Percentiles rank a stretch among this genome's conserved stretches.
These are phyloP conservation scores for Andrena chrysosceles DNA, from an alignment of 2,888 invertebrate species.

Conservation along the genomic window DNA sequence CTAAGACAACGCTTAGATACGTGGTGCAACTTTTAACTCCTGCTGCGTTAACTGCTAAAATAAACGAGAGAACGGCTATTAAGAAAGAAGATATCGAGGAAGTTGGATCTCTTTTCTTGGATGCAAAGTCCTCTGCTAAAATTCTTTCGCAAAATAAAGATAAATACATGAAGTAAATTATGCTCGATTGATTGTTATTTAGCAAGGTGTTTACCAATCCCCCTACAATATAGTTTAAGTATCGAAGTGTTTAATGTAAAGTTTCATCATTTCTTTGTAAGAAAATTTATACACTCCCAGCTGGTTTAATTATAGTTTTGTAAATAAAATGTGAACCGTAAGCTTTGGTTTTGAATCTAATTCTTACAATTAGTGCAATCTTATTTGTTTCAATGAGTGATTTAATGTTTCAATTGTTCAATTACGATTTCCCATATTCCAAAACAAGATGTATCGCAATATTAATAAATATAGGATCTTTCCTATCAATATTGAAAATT, in stretches of 20 bases:
- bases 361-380: background rate
- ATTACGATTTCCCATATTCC: background rate
- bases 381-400: background rate
- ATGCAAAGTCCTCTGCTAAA: conserved; percentile 98
- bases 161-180: conserved; percentile 94
- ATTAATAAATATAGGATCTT: background rate
- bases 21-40: conserved; percentile 98
- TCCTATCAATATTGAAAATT: background rate
- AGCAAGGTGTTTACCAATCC: background rate
- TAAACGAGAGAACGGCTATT: conserved; percentile 93
- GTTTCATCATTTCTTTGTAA: background rate
- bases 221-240: background rate
- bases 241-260: background rate
- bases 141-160: conserved; percentile 95
- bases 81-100: conserved; percentile 93
- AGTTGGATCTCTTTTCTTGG: conserved; percentile 94
- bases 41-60: conserved; percentile 93
- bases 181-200: background rate
- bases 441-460: background rate
- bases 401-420: background rate
- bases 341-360: background rate
- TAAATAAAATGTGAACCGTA: conserved; percentile 33
- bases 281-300: background rate
- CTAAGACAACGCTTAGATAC: conserved; percentile 94
- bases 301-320: conserved; percentile 2